Evolutionary conservation across 2,113 vertebrate species (phyloP).

Genomic region (Pristiophorus japonicus): DNA sequence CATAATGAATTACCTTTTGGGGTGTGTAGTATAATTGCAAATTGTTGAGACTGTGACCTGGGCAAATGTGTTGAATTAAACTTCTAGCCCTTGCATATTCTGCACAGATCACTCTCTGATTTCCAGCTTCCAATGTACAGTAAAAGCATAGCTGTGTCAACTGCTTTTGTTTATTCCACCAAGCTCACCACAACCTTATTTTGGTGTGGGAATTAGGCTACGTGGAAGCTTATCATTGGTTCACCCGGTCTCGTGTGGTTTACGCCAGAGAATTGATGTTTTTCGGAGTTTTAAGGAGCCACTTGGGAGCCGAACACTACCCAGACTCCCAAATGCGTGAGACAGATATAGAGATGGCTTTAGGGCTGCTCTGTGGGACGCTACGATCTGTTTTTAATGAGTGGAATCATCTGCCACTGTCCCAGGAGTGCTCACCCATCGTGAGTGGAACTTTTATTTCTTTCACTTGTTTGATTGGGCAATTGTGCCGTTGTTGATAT

Average conservation of each 20-base stretch:
- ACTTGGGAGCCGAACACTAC: not conserved
- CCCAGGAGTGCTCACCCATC: not conserved
- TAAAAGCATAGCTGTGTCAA: not conserved
- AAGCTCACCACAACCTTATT: not conserved
- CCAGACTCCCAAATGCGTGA: slow-evolving; percentile 9
- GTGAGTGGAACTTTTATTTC: too few relatives aligned
- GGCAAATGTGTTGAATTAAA: not conserved
- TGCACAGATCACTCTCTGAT: not conserved
- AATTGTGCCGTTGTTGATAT: slow-evolving; percentile 14
- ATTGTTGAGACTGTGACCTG: not conserved
- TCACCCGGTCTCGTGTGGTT: not conserved
- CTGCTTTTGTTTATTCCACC: not conserved
- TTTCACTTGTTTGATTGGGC: not conserved
- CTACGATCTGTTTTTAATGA: slow-evolving; percentile 24
- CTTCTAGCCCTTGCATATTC: not conserved
- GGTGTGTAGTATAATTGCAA: not conserved
- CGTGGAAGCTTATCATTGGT: slow-evolving; percentile 14
- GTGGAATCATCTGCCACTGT: slow-evolving; percentile 14
- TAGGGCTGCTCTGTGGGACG: not conserved
- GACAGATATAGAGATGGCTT: not conserved
- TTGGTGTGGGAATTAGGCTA: not conserved
- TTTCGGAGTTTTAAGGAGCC: not conserved
- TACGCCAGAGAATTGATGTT: slow-evolving; percentile 7
- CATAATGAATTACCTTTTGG: not conserved
- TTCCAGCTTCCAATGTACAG: not conserved